Base-by-base conservation (phyloP, 2,113 vertebrate genomes). In the Loxodonta africana region DNA sequence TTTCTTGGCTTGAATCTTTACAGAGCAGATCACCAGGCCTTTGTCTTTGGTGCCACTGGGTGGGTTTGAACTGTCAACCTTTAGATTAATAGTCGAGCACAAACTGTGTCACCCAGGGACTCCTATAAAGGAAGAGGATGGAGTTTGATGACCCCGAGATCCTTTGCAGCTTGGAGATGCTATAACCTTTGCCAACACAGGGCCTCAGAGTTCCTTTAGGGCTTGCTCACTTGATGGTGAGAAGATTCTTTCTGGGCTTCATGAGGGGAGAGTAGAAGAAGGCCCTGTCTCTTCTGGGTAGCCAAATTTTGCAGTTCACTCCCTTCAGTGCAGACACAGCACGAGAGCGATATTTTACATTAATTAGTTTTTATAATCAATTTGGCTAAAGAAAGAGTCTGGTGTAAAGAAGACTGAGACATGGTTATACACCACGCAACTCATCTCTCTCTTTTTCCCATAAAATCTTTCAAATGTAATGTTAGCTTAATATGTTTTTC, bases 321-420 rank as follows among this genome's bases (percentile, higher is more conserved):
- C 23, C 20, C 8, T 3, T 11, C 44, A 63, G 26, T 10, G 21
- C 0, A 60, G 71, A 53, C 25, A 30, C 6, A 26, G 37, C 60
- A 37, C 0, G 18, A 46, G 44, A 87, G 44, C 8, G 26, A n/a
- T 11, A 17, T 71, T 90, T 63, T n/a, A 86, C 62, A 83, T 94
- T 44, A 69, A 85, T 78, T 90, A 85, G 73, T 51, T 91, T 94
- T 94, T 90, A 82, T 4, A 5, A 88, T 63, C 71, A 67, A 46
- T 76, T 95, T 91, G 73, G 67, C 80, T 76, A 48, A 78, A 67
- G 15, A 57, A 65, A 62, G 26, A 63, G 78, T 60, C 30, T 25
- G 26, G 25, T 0, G 0, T 37, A 53, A 67, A 57, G 48, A 94
- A 80, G 60, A 63, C 28, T 7, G 37, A 83, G 46, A 46, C 5